These are phyloP conservation scores for Trematomus loennbergii DNA, from an alignment of 2,113 vertebrate species.

Conservation along the genomic window DNA sequence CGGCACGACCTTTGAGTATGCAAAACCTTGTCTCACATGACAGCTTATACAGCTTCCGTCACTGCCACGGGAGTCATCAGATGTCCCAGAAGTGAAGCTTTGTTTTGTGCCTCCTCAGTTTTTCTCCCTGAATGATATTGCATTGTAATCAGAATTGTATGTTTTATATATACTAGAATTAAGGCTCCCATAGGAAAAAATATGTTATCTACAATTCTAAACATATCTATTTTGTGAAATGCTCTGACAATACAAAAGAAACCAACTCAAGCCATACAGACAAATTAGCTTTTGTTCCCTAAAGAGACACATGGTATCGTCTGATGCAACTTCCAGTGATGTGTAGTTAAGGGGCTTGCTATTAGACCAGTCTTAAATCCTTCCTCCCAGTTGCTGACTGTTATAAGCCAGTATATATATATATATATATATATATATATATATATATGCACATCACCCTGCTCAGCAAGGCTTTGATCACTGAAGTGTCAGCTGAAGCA, in stretches of 20 bases:
- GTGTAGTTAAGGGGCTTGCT: background rate
- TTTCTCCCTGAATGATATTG: background rate
- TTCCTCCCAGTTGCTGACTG: constrained; percentile 29
- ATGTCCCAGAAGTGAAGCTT: constrained; percentile 9
- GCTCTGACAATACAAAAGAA: background rate
- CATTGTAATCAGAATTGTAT: background rate
- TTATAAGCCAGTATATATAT: constrained; percentile 6
- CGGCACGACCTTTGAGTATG: constrained; percentile 28
- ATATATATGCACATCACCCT: constrained; percentile 12
- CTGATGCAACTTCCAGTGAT: constrained; percentile 12
- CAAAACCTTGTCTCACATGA: constrained; percentile 27
- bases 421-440: no score
- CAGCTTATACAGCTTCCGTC: background rate
- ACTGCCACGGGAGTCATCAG: background rate
- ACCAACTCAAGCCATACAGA: background rate
- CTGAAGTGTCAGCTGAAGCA: constrained; percentile 31
- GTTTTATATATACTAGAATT: background rate
- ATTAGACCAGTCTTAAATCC: constrained; percentile 9
- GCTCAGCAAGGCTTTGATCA: constrained; percentile 53
- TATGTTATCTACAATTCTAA: background rate
- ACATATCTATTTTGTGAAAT: constrained; percentile 12
- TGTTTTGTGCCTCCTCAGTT: constrained; percentile 15
- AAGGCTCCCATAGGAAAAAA: background rate
- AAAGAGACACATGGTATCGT: background rate
- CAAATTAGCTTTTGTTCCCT: background rate